Conservation (phyloP, 2,888 invertebrate genomes). For the Ashinkailepas kermadecensis region DNA sequence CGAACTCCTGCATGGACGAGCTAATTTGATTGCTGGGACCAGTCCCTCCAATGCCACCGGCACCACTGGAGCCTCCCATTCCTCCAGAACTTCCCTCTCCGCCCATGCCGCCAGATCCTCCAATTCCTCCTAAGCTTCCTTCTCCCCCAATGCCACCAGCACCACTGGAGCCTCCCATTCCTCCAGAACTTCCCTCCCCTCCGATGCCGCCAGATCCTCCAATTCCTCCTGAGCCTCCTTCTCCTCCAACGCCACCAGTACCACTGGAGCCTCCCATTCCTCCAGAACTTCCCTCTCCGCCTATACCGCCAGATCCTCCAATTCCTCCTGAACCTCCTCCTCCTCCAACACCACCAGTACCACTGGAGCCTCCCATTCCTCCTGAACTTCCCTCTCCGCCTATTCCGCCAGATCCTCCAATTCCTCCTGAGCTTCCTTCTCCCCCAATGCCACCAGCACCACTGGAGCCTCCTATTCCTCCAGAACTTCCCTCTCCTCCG, state of each 20-base stretch:
- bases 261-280: not conserved
- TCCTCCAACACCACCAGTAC: not conserved
- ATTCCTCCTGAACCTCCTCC: not conserved
- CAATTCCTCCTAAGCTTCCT: too few relatives aligned
- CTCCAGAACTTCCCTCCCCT: too few relatives aligned
- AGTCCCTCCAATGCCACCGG: too few relatives aligned
- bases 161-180: conserved; percentile 1
- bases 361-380: not conserved
- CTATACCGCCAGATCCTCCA: not conserved
- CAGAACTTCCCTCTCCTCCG: not conserved
- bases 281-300: not conserved
- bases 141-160: conserved; percentile 9
- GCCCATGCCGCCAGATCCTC: not conserved
- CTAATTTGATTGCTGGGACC: too few relatives aligned
- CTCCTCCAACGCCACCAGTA: too few relatives aligned
- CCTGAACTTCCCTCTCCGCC: not conserved
- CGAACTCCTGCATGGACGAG: not conserved
- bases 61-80: too few relatives aligned
- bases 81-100: not conserved
- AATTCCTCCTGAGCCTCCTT: too few relatives aligned
- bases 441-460: conserved; percentile 18
- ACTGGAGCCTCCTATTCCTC: too few relatives aligned
- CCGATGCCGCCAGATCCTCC: too few relatives aligned
- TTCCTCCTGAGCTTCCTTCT: not conserved
- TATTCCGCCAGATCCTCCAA: not conserved